Evolutionary conservation across 2,113 vertebrate species (phyloP).

Genomic region (Aviceda subcristata): DNA sequence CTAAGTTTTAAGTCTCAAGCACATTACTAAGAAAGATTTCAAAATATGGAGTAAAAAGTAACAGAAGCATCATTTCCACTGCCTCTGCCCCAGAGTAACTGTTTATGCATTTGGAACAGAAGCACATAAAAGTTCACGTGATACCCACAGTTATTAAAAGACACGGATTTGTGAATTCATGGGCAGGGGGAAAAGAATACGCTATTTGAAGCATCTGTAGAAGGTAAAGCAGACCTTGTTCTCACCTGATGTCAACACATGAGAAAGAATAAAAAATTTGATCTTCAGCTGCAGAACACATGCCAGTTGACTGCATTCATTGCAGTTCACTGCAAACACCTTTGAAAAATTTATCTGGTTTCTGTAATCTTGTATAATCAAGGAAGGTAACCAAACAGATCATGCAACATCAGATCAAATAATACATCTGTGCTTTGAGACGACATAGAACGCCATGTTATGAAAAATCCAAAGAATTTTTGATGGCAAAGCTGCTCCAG

Average conservation of each 20-base stretch:
- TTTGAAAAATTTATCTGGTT: not conserved
- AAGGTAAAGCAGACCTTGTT: not conserved
- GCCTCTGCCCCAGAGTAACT: not conserved
- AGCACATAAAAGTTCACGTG: not conserved
- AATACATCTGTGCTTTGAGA: not conserved
- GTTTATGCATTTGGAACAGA: not conserved
- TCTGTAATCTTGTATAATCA: not conserved
- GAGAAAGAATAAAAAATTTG: not conserved
- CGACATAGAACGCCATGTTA: not conserved
- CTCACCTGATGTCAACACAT: not conserved
- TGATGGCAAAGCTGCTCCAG: not conserved
- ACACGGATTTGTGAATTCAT: accelerated
- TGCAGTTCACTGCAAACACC: not conserved
- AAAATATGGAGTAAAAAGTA: not conserved
- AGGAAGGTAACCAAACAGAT: not conserved
- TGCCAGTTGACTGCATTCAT: accelerated
- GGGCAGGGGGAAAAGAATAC: not conserved
- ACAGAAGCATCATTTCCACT: not conserved
- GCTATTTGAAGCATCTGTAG: not conserved
- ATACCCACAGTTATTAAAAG: not conserved
- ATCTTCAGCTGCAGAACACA: not conserved
- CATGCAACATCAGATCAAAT: not conserved
- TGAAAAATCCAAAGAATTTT: not conserved
- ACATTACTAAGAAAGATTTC: not conserved
- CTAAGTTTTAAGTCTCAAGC: not conserved